Evolutionary conservation across 2,888 invertebrate species (phyloP), one percentile per base, ranked within the genome.

Genomic region (Pristionchus exspectatus): DNA sequence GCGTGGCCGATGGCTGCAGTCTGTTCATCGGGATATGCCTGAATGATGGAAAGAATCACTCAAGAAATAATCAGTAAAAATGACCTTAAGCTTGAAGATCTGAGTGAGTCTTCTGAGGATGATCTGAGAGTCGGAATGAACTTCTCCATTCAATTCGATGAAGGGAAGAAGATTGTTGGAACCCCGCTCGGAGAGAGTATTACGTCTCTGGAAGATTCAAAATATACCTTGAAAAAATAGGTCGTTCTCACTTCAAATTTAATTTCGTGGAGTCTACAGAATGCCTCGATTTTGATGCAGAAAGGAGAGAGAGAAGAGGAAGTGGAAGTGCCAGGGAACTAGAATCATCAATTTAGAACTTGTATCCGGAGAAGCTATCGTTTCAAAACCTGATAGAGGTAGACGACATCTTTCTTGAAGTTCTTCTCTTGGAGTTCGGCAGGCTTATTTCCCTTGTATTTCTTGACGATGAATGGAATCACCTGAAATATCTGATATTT

Each of bases 241-340:
- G 56, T 56, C 56, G 12, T 16, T 5, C 56, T 16, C 9, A 93
- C 94, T 91, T 94, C 94, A 88, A 94, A 92, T 84, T 93, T 93
- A 89, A 94, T 93, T 56, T 92, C 90, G 88, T 94, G 90, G 18
- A 93, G 94, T 21, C 94, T 91, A 14, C 94, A 90, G 74, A 92
- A 94, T 7, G 94, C 94, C 90, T 94, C 94, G 24, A 94, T 87
- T 90, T 94, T 94, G 86, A 94, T 89, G 88, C 94, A 94, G 86
- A 91, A 94, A 21, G 94, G 94, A 27, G 94, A 94, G 30, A 94
- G 89, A 88, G 93, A 95, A 44, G 94, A 94, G 14, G 88, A 74
- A 69, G 91, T 90, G 4, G 94, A 93, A 14, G 94, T 91, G 0
- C 94, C 90, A 30, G 92, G 92, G 90, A 94, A 94, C 86, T 94